phyloP scores from a whole-genome alignment of 2,797 vertebrate species.

The Halcyon badia region DNA sequence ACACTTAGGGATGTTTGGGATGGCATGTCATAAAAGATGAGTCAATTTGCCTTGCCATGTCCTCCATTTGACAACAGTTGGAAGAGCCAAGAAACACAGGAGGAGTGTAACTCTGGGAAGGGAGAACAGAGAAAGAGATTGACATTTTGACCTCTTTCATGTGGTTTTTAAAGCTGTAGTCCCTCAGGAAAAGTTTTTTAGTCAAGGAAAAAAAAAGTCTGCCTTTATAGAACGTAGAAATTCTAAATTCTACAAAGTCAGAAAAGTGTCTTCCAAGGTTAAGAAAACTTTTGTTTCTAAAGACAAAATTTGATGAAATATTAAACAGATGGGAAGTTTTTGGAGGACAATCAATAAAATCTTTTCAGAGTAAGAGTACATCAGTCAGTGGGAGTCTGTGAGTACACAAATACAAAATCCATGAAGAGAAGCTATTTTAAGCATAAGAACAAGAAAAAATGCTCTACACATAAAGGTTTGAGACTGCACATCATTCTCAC shows the following conservation, averaged over 20 bases:
- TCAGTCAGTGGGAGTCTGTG: background rate
- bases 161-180: background rate
- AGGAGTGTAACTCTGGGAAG: background rate
- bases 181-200: background rate
- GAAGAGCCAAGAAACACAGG: background rate
- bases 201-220: background rate
- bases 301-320: background rate
- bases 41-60: background rate
- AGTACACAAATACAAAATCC: background rate
- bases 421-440: background rate
- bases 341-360: background rate
- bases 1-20: background rate
- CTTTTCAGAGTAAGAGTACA: background rate
- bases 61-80: background rate
- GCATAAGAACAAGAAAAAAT: background rate
- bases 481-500: background rate
- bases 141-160: background rate
- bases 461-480: background rate
- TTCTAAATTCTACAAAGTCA: background rate
- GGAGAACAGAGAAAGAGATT: background rate
- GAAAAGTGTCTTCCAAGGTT: background rate
- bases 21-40: background rate
- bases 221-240: background rate
- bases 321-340: background rate
- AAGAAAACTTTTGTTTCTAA: background rate